A percentile compares a stretch with the other conserved stretches of the same genome.
These are phyloP conservation scores for Syrphus vitripennis DNA, from an alignment of 2,888 invertebrate species.

Conservation along the genomic window DNA sequence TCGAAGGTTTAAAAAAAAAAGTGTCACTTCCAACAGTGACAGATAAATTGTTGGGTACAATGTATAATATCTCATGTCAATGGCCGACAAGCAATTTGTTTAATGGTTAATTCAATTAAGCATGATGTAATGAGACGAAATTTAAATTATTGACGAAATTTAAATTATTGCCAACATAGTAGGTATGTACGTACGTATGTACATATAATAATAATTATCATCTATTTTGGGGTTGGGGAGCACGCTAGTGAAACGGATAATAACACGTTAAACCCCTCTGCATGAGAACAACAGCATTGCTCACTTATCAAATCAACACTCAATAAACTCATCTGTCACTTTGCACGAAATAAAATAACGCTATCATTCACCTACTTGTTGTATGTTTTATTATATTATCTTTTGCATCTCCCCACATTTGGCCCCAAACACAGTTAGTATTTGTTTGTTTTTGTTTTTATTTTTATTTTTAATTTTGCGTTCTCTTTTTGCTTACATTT, in stretches of 20 bases:
- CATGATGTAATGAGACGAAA: background rate
- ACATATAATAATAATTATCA: background rate
- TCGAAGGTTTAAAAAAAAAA: background rate
- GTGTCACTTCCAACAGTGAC: background rate
- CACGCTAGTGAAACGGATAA: background rate
- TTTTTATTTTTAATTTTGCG: slow-evolving; percentile 16
- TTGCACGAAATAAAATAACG: slow-evolving; percentile 39
- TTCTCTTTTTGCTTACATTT: slow-evolving; percentile 59
- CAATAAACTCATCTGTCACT: slow-evolving; percentile 31
- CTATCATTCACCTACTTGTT: slow-evolving; percentile 60
- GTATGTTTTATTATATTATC: slow-evolving; percentile 27
- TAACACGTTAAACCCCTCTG: slow-evolving; percentile 15
- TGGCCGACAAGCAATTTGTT: background rate
- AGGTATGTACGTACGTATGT: too few species aligned
- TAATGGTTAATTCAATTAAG: background rate
- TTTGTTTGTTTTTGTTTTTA: slow-evolving; percentile 11
- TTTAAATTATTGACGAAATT: slow-evolving; percentile 6
- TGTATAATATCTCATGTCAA: too few species aligned
- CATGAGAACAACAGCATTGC: background rate
- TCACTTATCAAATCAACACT: background rate
- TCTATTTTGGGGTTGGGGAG: background rate
- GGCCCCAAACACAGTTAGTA: slow-evolving; percentile 15
- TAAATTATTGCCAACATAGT: slow-evolving; percentile 3
- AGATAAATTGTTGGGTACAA: background rate
- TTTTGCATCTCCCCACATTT: slow-evolving; percentile 25